A percentile compares a stretch with the other conserved stretches of the same genome.
phyloP scores from a whole-genome alignment of 2,797 vertebrate genomes.

The Petrocephalus sullivani region DNA sequence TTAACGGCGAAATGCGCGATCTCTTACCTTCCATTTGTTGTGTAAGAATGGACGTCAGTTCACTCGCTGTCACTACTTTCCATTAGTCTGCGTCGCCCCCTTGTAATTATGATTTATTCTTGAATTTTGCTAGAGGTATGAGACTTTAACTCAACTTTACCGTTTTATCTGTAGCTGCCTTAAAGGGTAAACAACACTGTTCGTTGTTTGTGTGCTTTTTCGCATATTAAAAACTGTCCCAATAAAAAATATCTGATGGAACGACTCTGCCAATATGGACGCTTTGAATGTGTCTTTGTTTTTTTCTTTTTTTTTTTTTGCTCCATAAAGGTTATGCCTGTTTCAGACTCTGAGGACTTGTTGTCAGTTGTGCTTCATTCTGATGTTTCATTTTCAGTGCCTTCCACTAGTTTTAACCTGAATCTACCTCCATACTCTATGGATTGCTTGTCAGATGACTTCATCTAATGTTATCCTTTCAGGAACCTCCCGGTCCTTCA shows the following conservation, averaged over 20 bases:
- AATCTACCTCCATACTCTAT: not conserved
- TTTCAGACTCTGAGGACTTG: not conserved
- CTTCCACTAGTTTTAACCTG: not conserved
- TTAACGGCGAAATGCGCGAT: not conserved
- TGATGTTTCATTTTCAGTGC: not conserved
- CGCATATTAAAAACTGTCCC: not conserved
- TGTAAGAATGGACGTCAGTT: not conserved
- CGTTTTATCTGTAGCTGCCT: not conserved
- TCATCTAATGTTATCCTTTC: not conserved
- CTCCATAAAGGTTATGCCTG: not conserved
- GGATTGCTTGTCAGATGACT: not conserved
- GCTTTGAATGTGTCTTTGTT: not conserved
- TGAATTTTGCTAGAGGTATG: not conserved
- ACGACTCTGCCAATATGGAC: not conserved
- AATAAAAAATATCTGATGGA: not conserved
- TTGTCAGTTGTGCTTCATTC: not conserved
- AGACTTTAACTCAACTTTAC: not conserved
- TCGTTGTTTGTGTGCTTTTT: conserved; percentile 4
- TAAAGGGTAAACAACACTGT: conserved; percentile 11
- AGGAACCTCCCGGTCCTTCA: not conserved
- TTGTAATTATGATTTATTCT: not conserved
- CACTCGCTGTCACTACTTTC: not conserved
- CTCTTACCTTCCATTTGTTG: not conserved
- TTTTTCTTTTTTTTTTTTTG: not conserved
- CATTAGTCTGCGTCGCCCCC: not conserved